Base-by-base conservation (phyloP, 2,888 invertebrate species). In the Hypselothyrea guttata region DNA sequence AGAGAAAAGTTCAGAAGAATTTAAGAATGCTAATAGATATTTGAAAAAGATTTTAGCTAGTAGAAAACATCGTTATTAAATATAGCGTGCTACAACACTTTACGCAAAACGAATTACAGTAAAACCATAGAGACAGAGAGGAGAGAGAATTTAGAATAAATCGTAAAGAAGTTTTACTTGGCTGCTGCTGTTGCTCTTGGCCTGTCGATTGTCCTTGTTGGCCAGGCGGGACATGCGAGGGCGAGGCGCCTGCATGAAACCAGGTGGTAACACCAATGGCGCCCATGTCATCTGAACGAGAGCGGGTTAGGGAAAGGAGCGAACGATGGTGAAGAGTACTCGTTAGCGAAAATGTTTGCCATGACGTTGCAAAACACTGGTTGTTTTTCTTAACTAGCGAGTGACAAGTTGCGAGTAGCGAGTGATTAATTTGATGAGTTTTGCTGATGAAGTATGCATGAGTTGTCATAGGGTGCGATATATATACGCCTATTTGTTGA, bases 251-350 rank as follows among this genome's bases (percentile, higher is more conserved):
- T 61, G 89, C 87, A 87, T 90, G 90, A 81, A 88, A 90, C 88
- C 90, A 90, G 70, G 90, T 90, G 81, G 90, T 90, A 44, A 90
- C 88, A 85, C 90, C 89, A 66, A 90, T 84, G 68, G 81, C 87
- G 73, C 88, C 86, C 69, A 88, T 84, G 71, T 89, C 90, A 87
- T 86, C 90, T 89, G 38, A 56, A 35, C 42, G 41, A 52, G 72
- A 47, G 22, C 34, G 42, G 52, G 35, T 40, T n/a, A 9, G 28
- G 31, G 30, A 37, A 2, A 11, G 11, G 48, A 28, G 38, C 13
- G 35, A 35, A 13, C 35, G 35, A 35, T 7, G 7, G 16, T 9
- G 13, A 8, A 35, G 35, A 45, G 54, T 40, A 38, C 44, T 46
- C 41, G 31, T 40, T 38, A 61, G 53, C 53, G 58, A 58, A 34